Evolutionary conservation across 35 echinoderm and acorn worm species (phyloP).

Genomic region (Apostichopus japonicus): DNA sequence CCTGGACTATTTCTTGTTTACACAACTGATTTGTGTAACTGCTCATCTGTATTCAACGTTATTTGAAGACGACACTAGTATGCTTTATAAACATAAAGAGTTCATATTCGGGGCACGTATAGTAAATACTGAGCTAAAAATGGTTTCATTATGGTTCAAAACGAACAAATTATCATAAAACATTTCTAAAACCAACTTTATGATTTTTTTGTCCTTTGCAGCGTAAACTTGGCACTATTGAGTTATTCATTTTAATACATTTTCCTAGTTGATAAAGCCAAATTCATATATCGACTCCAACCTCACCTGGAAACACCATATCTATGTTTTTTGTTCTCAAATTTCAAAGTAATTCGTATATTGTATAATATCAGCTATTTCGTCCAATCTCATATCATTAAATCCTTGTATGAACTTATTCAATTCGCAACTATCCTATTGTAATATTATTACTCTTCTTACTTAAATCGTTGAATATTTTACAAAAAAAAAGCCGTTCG

Average conservation of each 20-base stretch:
- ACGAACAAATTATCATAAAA: not conserved
- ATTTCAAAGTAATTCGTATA: not conserved
- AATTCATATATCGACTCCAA: not conserved
- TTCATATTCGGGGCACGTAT: not conserved
- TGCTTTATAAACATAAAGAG: not conserved
- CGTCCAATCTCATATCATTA: not conserved
- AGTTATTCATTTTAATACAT: no score
- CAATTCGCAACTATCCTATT: no score
- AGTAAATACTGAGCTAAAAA: no score
- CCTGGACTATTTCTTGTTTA: not conserved
- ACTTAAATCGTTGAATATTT: no score
- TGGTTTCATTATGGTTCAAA: no score
- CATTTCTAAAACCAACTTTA: not conserved
- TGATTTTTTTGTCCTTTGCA: not conserved
- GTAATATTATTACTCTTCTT: no score
- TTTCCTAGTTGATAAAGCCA: not conserved
- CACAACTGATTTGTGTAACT: not conserved
- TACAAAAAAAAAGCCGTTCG: no score
- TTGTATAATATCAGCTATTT: not conserved
- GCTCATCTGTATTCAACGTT: not conserved
- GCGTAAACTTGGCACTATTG: not conserved
- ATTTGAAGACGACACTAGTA: conserved; percentile 5
- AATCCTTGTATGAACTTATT: no score
- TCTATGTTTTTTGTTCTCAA: no score
- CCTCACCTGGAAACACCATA: no score